Evolutionary conservation across 37 sponge, comb jelly and placozoan species (phyloP).

Genomic region (Aplysina aerophoba): DNA sequence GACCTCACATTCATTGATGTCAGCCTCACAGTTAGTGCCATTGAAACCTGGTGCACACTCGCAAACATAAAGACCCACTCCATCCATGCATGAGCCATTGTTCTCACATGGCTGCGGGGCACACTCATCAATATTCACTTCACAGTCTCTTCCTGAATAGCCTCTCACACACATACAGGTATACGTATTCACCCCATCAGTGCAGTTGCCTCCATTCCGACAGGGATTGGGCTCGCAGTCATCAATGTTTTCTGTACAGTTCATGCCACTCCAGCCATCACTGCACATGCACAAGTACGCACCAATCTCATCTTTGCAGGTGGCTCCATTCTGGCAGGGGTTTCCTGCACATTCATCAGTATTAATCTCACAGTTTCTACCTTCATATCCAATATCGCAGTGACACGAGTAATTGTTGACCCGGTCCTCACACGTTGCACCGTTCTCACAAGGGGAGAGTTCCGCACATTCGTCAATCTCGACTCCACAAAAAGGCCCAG

Average conservation of each 20-base stretch:
- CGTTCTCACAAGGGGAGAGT: constrained; percentile 58
- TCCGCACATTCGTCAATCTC: constrained; percentile 60
- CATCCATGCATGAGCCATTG: constrained; percentile 40
- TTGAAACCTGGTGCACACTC: constrained; percentile 39
- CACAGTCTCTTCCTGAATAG: constrained; percentile 8
- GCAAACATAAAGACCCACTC: constrained; percentile 31
- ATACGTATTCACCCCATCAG: neutral
- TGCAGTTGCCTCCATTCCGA: constrained; percentile 24
- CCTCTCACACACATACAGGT: neutral
- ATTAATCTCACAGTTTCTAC: constrained; percentile 28
- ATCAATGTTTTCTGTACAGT: constrained; percentile 24
- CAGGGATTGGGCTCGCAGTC: constrained; percentile 32
- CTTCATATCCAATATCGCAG: constrained; percentile 36
- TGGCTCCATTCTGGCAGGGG: constrained; percentile 41
- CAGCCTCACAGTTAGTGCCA: constrained; percentile 33
- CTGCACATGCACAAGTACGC: constrained; percentile 7
- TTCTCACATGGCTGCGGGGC: constrained; percentile 36
- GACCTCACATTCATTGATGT: constrained; percentile 26
- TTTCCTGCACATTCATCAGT: constrained; percentile 31
- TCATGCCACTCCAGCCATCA: constrained; percentile 15
- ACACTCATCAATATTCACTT: constrained; percentile 28
- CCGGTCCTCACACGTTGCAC: constrained; percentile 33
- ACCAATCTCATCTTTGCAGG: constrained; percentile 7
- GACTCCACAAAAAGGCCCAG: constrained; percentile 42
- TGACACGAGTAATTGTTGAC: constrained; percentile 31